phyloP scores from a whole-genome alignment of 1,140 invertebrate genomes.

The Conopomorpha cramerella region DNA sequence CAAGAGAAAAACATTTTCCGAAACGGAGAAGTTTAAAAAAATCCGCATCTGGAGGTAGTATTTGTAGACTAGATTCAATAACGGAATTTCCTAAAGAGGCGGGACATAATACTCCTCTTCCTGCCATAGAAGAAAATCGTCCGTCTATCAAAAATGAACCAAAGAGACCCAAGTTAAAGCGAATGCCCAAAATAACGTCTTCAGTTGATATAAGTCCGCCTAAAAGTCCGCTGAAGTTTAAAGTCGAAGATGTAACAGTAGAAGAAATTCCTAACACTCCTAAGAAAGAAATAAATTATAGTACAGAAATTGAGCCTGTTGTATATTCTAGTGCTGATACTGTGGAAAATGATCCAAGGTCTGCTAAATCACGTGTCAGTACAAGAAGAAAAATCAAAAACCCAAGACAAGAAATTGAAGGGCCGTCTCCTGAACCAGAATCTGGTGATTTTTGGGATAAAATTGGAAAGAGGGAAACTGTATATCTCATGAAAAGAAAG shows the following conservation, averaged over 20 bases:
- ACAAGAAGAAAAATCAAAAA: constrained; percentile 10
- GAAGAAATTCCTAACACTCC: constrained; percentile 38
- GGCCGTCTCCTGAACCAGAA: constrained; percentile 30
- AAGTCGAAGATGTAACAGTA: constrained; percentile 59
- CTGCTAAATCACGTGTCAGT: too few relatives aligned
- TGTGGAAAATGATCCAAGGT: too few relatives aligned
- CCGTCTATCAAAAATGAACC: constrained; percentile 15
- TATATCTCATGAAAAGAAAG: constrained; percentile 54
- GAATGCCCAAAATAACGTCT: constrained; percentile 56
- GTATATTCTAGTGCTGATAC: neutral
- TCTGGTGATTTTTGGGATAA: constrained; percentile 60
- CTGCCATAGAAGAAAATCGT: constrained; percentile 22
- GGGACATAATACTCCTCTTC: constrained; percentile 21
- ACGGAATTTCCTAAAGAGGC: constrained; percentile 43
- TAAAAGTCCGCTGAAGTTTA: constrained; percentile 51
- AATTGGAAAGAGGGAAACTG: constrained; percentile 60
- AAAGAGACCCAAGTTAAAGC: constrained; percentile 37
- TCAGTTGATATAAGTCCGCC: constrained; percentile 49
- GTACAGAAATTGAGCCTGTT: constrained; percentile 2
- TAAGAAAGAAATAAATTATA: constrained; percentile 41
- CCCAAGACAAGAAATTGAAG: constrained; percentile 5
- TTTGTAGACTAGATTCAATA: constrained; percentile 46
- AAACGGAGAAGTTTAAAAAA: constrained; percentile 48
- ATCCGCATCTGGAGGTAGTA: constrained; percentile 42
- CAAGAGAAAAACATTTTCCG: constrained; percentile 18